Conservation (phyloP, 2,888 invertebrate species). For the Eulithis testata region DNA sequence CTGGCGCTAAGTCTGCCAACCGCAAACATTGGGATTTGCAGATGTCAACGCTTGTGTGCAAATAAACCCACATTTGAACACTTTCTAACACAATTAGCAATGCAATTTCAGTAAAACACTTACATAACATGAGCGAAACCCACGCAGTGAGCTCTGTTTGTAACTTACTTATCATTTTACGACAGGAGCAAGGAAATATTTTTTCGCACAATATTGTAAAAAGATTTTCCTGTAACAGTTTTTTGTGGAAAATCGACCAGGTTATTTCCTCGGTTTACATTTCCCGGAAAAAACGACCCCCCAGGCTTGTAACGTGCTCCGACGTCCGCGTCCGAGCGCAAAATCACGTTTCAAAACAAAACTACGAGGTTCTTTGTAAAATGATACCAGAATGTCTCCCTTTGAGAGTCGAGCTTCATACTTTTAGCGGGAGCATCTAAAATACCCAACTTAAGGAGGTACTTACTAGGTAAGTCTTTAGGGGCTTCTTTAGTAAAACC, state of each 20-base stretch:
- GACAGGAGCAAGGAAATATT: no score
- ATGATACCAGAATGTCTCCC: conserved; percentile 24
- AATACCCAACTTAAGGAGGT: conserved; percentile 17
- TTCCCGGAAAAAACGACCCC: conserved; percentile 7
- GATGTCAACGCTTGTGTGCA: not conserved
- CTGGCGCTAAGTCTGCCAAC: not conserved
- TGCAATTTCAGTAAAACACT: no score
- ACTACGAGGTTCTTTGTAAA: conserved; percentile 21
- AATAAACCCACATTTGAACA: not conserved
- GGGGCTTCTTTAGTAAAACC: conserved; percentile 1
- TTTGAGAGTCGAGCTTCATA: conserved; percentile 24
- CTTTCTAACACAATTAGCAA: no score
- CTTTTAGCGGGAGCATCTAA: conserved; percentile 20
- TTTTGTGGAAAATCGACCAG: conserved; percentile 5
- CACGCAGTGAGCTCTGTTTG: not conserved
- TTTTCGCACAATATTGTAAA: no score
- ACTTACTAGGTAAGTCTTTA: conserved; percentile 5
- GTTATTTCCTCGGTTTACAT: conserved; percentile 2
- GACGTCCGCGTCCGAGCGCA: conserved; percentile 14
- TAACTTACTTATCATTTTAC: no score
- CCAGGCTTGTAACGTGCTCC: conserved; percentile 4
- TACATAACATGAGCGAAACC: not conserved
- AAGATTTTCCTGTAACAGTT: not conserved
- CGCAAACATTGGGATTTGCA: not conserved
- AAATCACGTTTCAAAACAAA: conserved; percentile 28